Base-by-base conservation (phyloP, 2,888 invertebrate species). In the Cheilosia vernalis region DNA sequence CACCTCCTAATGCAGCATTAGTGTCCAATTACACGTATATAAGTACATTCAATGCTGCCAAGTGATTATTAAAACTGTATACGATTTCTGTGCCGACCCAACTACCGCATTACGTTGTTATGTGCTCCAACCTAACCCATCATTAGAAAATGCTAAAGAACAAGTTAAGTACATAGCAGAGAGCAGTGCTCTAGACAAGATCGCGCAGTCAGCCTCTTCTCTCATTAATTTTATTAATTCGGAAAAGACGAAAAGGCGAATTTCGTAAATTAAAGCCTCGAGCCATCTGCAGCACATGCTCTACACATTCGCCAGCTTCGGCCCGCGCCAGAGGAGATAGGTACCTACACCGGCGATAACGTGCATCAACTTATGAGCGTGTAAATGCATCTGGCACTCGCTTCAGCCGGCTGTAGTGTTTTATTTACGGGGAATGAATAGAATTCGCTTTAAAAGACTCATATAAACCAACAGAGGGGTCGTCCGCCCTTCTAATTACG, bases 11-110 rank as follows among this genome's bases (percentile, higher is more conserved):
- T 82, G 40, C 70, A 55, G 47, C 61, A 76, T 81, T 81, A 81
- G 61, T 69, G 81, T 80, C 74, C 74, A 81, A 81, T 81, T 81
- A 81, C 49, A 67, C 55, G 37, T 47, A 47, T 24, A 24, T 17
- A 63, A 74, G 24, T 61, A 66, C 51, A 73, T 37, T 17, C 60
- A 70, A 66, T 49, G 27, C 51, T 76, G 44, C 64, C 49, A 40
- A 64, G 66, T 58, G 51, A 61, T 82, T 72, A 82, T 82, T 82
- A 82, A 82, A 76, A 76, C 70, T 77, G 66, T 82, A 72, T 66
- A 66, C 44, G 44, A 72, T 61, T 72, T 51, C 49, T 56, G 63
- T 53, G 51, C 67, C 53, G 17, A 3, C 15, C 63, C 58, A 21
- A 44, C 56, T 73, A 64, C 63, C 53, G 49, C 61, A 61, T 76